Evolutionary conservation across 1,140 invertebrate genomes (phyloP).

Genomic region (Bombyx mandarina): DNA sequence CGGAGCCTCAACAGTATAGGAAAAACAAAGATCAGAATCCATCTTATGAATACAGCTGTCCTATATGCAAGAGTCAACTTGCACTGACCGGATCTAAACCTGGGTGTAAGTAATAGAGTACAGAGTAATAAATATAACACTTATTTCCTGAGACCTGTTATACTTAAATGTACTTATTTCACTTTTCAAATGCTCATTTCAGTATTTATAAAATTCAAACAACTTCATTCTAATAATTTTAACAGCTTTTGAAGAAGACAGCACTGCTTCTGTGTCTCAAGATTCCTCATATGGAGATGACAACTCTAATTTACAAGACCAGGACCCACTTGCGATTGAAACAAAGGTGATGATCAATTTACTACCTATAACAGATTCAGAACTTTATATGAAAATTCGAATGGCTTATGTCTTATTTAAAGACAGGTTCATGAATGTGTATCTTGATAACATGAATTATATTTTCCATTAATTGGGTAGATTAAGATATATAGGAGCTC

Average conservation of each 20-base stretch:
- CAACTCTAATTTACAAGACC: conserved; percentile 52
- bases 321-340: conserved; percentile 78
- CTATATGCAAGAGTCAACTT: conserved; percentile 82
- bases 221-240: conserved; percentile 11
- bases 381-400: not conserved
- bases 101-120: conserved; percentile 71
- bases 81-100: conserved; percentile 72
- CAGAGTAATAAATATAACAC: too few relatives aligned
- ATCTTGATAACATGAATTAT: too few relatives aligned
- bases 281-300: conserved; percentile 78
- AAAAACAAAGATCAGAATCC: conserved; percentile 85
- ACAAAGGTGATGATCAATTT: conserved; percentile 54
- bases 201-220: not conserved
- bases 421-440: too few relatives aligned
- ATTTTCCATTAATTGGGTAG: too few relatives aligned
- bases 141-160: too few relatives aligned
- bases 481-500: too few relatives aligned
- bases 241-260: conserved; percentile 75
- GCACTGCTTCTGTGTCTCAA: conserved; percentile 76
- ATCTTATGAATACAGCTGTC: conserved; percentile 91
- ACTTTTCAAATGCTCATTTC: too few relatives aligned
- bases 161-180: not conserved
- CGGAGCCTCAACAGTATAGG: conserved; percentile 84
- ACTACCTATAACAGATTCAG: not conserved
- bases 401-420: not conserved